Evolutionary conservation across 2,888 invertebrate genomes (phyloP).

Genomic region (Villa cingulata): DNA sequence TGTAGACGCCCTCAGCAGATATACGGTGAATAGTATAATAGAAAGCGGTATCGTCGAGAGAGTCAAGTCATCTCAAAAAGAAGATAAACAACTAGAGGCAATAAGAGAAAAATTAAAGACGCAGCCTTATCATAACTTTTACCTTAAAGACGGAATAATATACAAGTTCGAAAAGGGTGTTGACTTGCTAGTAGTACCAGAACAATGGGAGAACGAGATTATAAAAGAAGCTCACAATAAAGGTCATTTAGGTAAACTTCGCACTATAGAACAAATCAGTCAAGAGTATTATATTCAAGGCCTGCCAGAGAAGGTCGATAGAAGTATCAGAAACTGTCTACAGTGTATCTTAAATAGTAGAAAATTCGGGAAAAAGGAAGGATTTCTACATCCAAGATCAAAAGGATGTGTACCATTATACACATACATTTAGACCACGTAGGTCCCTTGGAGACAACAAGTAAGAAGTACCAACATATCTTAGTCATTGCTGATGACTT

Average conservation of each 20-base stretch:
- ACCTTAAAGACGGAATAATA: too few species aligned
- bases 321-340: slow-evolving; percentile 2
- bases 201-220: too few species aligned
- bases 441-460: slow-evolving; percentile 20
- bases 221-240: background rate
- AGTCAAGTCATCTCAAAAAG: too few species aligned
- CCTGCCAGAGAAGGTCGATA: background rate
- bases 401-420: slow-evolving; percentile 23
- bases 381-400: slow-evolving; percentile 22
- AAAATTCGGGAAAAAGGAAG: too few species aligned
- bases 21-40: slow-evolving; percentile 8
- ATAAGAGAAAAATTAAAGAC: slow-evolving; percentile 16
- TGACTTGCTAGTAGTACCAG: too few species aligned
- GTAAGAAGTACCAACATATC: too few species aligned
- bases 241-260: background rate
- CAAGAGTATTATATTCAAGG: background rate
- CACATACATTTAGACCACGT: slow-evolving; percentile 24
- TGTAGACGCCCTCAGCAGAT: slow-evolving; percentile 16
- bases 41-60: slow-evolving; percentile 1
- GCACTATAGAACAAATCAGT: background rate
- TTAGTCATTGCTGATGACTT: background rate
- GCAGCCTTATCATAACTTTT: background rate
- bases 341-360: slow-evolving; percentile 12
- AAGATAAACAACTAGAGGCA: slow-evolving; percentile 17
- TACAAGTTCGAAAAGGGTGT: too few species aligned